Conservation (phyloP, 1,140 invertebrate genomes). For the Caenorhabditis latens region DNA sequence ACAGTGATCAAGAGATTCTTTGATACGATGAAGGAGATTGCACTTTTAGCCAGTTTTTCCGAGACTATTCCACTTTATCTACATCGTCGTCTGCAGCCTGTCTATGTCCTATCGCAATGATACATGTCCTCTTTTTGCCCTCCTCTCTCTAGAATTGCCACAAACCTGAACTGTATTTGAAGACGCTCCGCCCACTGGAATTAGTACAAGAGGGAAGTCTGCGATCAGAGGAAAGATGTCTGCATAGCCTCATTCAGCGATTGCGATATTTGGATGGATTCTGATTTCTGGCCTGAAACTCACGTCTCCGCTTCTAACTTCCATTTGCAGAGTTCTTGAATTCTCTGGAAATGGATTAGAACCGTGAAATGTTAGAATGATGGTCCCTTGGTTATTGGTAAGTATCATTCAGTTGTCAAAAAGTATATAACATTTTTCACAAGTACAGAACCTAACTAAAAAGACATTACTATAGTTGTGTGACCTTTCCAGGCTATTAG, state of each 20-base stretch:
- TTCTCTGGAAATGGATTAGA: constrained; percentile 38
- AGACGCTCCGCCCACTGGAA: not conserved
- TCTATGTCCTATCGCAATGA: constrained; percentile 20
- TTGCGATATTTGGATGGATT: not conserved
- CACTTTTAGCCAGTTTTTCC: constrained; percentile 54
- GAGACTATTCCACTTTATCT: constrained; percentile 48
- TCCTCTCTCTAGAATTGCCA: not conserved
- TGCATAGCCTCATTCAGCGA: not conserved
- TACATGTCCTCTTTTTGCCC: constrained; percentile 22
- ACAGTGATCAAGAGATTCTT: constrained; percentile 28
- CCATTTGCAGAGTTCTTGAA: constrained; percentile 15
- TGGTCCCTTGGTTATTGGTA: not conserved
- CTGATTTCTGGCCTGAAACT: not conserved
- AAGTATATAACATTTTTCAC: no score
- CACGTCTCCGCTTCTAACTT: constrained; percentile 29
- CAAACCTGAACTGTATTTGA: constrained; percentile 25
- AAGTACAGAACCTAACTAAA: no score
- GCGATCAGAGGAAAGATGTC: not conserved
- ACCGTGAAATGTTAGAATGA: constrained; percentile 19
- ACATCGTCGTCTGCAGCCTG: not conserved
- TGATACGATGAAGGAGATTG: constrained; percentile 8
- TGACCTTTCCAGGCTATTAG: not conserved
- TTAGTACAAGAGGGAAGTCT: constrained; percentile 16
- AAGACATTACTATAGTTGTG: no score
- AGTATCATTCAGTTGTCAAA: not conserved